Conservation (phyloP, 2,888 invertebrate species). For the Plebejus argus region DNA sequence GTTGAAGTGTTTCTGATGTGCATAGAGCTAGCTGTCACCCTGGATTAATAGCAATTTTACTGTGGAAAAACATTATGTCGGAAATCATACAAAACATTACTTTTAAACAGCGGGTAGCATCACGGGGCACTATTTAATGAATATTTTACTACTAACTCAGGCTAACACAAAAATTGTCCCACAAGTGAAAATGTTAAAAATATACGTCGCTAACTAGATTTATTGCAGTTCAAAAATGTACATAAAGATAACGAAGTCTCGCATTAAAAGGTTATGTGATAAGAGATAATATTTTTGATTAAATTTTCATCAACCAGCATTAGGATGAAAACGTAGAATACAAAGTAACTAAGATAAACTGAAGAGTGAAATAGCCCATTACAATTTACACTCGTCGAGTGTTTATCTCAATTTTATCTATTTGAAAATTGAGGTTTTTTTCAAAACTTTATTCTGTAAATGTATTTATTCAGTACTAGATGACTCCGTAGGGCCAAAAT, state of each 20-base stretch:
- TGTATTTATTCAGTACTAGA: neutral
- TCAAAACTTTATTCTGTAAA: neutral
- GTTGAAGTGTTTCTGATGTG: too few relatives aligned
- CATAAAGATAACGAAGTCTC: conserved; percentile 7
- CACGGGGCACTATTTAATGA: too few relatives aligned
- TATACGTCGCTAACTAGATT: neutral
- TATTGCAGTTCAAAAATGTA: neutral
- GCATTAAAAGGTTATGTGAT: neutral
- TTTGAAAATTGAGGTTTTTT: neutral
- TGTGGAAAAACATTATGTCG: too few relatives aligned
- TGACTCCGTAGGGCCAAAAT: too few relatives aligned
- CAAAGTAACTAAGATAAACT: conserved; percentile 2
- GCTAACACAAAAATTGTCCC: too few relatives aligned
- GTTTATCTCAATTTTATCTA: neutral
- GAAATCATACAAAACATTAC: too few relatives aligned
- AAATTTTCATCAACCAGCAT: neutral
- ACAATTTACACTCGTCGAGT: neutral
- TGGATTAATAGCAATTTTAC: too few relatives aligned
- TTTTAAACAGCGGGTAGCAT: too few relatives aligned
- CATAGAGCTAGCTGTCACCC: too few relatives aligned
- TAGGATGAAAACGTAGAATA: neutral
- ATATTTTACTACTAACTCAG: too few relatives aligned
- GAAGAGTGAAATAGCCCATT: neutral
- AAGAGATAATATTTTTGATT: conserved; percentile 18
- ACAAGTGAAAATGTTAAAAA: neutral